Conservation (phyloP, 2,797 vertebrate genomes). For the Spea hammondii region DNA sequence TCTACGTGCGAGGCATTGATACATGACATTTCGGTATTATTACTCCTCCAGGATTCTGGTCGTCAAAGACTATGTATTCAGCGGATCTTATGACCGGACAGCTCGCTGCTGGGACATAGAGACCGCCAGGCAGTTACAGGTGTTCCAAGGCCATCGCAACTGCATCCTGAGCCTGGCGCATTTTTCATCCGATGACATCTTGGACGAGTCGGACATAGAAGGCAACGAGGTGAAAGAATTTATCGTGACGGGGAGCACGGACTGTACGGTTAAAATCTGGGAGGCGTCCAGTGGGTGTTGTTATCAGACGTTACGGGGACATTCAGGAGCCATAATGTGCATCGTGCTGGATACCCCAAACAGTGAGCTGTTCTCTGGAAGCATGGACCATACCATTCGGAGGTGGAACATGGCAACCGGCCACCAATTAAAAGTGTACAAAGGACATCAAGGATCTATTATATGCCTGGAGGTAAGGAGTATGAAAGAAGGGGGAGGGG, state of each 20-base stretch:
- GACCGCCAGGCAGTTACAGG: constrained; percentile 66
- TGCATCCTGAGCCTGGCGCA: constrained; percentile 73
- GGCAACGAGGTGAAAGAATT: constrained; percentile 63
- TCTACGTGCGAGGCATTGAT: no score
- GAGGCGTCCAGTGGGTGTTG: constrained; percentile 75
- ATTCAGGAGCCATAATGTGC: constrained; percentile 74
- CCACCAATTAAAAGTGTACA: constrained; percentile 71
- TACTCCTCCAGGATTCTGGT: constrained; percentile 69
- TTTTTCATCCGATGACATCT: constrained; percentile 67
- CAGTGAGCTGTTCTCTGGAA: constrained; percentile 73
- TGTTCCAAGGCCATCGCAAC: constrained; percentile 75
- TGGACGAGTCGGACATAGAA: constrained; percentile 58
- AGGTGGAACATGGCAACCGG: constrained; percentile 77
- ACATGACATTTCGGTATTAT: no score
- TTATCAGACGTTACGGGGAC: constrained; percentile 73
- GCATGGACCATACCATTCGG: constrained; percentile 72
- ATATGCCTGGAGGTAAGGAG: constrained; percentile 76
- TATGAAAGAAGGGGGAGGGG: no score
- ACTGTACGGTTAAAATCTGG: constrained; percentile 76
- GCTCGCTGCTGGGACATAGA: constrained; percentile 74
- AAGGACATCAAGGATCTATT: constrained; percentile 75
- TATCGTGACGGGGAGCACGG: constrained; percentile 75
- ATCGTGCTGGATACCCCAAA: constrained; percentile 67
- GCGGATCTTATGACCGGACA: constrained; percentile 74
- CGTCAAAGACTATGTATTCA: constrained; percentile 70